Evolutionary conservation across 92 coral and sea anemone species (phyloP), one percentile per base, ranked within the genome.

Genomic region (Phenganax stokvisi): DNA sequence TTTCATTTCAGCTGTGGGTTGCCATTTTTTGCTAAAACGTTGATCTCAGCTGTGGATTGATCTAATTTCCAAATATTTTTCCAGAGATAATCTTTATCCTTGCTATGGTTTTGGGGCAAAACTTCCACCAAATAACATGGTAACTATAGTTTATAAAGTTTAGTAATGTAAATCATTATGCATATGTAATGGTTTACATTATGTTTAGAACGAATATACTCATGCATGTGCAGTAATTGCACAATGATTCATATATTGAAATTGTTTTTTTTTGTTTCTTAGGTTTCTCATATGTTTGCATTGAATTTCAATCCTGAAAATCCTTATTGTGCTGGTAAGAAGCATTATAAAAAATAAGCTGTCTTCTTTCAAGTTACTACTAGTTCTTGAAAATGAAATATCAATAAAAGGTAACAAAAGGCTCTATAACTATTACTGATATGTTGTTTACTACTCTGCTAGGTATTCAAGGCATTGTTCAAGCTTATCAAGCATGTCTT

Each of bases 251-350:
- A 27, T 70, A 74, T 10, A 44, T 79, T 51, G 71, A 9, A 31
- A 20, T 47, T 28, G 13, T 74, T 58, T 54, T 72, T 72, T 61
- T 72, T 79, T 53, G 4, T 29, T 69, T 74, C n/a, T 51, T 5
- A 93, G 98, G 98, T 93, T 55, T 93, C 98, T 15, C 98, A 93
- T 66, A 91, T 92, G 87, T 93, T 93, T 91, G 90, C 98, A 52
- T 63, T 93, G 82, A 93, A 93, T 80, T 93, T 93, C 83, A 87
- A 88, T 77, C 97, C 92, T 54, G 74, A 53, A 59, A 93, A 93
- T 75, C 98, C 98, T 13, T 92, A 89, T 72, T 93, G 98, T 79
- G 91, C 89, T 78, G 98, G 98, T 93, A 84, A 80, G 85, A 10
- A 60, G 0, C 72, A 61, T 20, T 20, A 20, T 61, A 61, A 17